phyloP scores from a whole-genome alignment of 2,888 invertebrate genomes.

The Leucophora obtusa region DNA sequence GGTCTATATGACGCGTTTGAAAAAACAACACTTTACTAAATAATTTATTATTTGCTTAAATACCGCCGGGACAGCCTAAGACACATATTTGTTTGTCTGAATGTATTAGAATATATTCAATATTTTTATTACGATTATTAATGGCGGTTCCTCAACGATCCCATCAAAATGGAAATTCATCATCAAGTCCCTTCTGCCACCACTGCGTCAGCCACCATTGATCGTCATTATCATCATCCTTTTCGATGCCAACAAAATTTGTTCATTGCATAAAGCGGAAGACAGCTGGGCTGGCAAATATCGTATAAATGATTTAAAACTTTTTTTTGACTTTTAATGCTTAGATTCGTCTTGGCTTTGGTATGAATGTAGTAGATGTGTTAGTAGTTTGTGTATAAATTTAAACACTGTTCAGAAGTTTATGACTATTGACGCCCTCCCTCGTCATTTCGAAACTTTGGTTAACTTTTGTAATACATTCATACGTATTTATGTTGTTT shows the following conservation, averaged over 20 bases:
- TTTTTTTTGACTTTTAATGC: background rate
- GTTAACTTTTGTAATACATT: background rate
- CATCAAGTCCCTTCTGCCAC: background rate
- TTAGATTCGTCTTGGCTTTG: slow-evolving; percentile 12
- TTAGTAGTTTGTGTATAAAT: background rate
- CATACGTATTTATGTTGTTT: too few relatives aligned
- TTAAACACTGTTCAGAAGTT: background rate
- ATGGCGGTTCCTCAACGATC: background rate
- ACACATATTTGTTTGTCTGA: background rate
- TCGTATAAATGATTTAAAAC: slow-evolving; percentile 4
- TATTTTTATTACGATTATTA: slow-evolving; percentile 7
- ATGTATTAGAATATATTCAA: background rate
- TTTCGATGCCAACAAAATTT: background rate
- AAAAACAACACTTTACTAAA: too few relatives aligned
- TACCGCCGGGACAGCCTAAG: too few relatives aligned
- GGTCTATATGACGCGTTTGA: too few relatives aligned
- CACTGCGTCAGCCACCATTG: background rate
- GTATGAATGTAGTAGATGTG: background rate
- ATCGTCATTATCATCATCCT: background rate
- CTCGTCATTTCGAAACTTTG: slow-evolving; percentile 1
- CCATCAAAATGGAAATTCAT: slow-evolving; percentile 15
- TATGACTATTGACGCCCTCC: slow-evolving; percentile 24
- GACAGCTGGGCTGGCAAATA: slow-evolving; percentile 7
- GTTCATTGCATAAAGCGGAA: background rate
- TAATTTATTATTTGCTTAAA: too few relatives aligned